Percentiles rank a stretch among this genome's conserved stretches.
Conservation (phyloP, 2,888 invertebrate species). For the Cecidostiba fungosa region DNA sequence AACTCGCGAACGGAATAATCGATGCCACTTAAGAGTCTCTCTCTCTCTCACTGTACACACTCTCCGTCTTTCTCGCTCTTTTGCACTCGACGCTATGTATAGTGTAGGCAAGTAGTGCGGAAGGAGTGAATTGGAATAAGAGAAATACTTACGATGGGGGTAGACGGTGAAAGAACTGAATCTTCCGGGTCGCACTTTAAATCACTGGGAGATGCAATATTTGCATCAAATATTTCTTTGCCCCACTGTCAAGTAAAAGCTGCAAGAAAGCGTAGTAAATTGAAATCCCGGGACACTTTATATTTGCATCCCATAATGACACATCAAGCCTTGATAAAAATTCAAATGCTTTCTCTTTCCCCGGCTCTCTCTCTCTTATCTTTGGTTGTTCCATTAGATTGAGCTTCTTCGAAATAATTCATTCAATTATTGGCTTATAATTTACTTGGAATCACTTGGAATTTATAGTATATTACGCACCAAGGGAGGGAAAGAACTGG, state of each 20-base stretch:
- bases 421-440: neutral
- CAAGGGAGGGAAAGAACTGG: no score
- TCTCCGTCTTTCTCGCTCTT: neutral
- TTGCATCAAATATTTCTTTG: slow-evolving; percentile 57
- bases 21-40: slow-evolving; percentile 73
- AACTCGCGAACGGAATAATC: slow-evolving; percentile 77
- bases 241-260: slow-evolving; percentile 27
- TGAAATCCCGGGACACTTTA: neutral
- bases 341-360: slow-evolving; percentile 15
- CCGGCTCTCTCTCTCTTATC: neutral
- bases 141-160: slow-evolving; percentile 36
- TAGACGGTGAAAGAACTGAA: slow-evolving; percentile 26
- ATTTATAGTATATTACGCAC: no score
- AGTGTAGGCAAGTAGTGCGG: slow-evolving; percentile 8
- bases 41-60: slow-evolving; percentile 46
- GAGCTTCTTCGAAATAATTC: neutral
- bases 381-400: neutral
- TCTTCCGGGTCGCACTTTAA: slow-evolving; percentile 36
- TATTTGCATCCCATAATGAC: slow-evolving; percentile 46
- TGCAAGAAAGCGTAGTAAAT: neutral
- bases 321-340: neutral
- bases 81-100: slow-evolving; percentile 5
- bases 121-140: slow-evolving; percentile 37
- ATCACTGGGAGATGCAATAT: slow-evolving; percentile 42
- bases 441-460: no score